Base-by-base conservation (phyloP, 2,113 vertebrate genomes). In the Acrocephalus kingi region DNA sequence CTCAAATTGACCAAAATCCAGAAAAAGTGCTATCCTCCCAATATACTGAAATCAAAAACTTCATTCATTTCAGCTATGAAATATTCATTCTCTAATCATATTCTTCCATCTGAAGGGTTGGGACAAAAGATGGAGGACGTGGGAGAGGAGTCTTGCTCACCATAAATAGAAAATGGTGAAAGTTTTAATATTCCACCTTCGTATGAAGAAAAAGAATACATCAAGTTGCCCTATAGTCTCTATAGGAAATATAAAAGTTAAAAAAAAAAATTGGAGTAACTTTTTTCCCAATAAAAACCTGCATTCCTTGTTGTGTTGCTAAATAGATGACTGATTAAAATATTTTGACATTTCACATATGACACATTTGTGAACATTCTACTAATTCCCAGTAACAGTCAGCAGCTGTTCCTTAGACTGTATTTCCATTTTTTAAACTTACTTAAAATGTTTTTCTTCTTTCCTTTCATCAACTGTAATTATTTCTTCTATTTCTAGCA, bases 261-360 rank as follows among this genome's bases (percentile, higher is more conserved):
- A 35, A 25, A 20, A 27, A 27, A 35, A 20, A 28, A 61, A 2
- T 54, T 27, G 17, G 4, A 68, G 8, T 58, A 64, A 68, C 4
- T 9, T 41, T 67, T 71, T 61, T 58, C 5, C 8, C 7, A 5
- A 0, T 1, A 28, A 66, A 73, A 25, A 2, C 0, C 5, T 7
- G 2, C 37, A 28, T 31, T 91, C 46, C 4, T 74, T 84, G 55
- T 58, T 87, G 4, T 30, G 5, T 43, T 71, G 33, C 33, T 71
- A 67, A 43, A 71, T 55, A 63, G 24, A 48, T 15, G 28, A 63
- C n/a, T 66, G 45, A 56, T 15, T 46, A 39, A 84, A 94, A 89
- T 89, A 91, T 84, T 96, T 93, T 68, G 31, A 61, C 52, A 24
- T 75, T 87, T 81, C 59, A 48, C 5, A 43, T 39, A 68, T 45